Conservation (phyloP, 1,140 invertebrate genomes). For the Anthonomus grandis region DNA sequence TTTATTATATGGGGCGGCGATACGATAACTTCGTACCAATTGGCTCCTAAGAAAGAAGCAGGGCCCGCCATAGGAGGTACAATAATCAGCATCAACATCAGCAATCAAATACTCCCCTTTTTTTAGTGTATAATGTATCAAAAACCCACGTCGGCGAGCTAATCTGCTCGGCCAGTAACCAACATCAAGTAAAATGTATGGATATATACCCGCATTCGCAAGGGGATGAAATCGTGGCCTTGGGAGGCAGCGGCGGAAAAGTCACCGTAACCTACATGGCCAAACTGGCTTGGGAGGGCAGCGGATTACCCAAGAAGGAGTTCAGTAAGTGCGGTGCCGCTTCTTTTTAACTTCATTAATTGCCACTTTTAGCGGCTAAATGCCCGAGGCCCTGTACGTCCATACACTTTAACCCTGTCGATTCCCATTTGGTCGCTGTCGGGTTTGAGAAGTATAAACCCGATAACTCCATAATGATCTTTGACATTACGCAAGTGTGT, state of each 20-base stretch:
- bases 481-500: conserved; percentile 66
- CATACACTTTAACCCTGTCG: conserved; percentile 86
- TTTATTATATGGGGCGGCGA: conserved; percentile 86
- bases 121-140: conserved; percentile 64
- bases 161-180: conserved; percentile 62
- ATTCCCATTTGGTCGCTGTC: conserved; percentile 76
- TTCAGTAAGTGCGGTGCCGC: conserved; percentile 2
- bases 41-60: conserved; percentile 58
- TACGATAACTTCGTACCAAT: conserved; percentile 73
- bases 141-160: conserved; percentile 63
- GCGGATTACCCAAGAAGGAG: conserved; percentile 12
- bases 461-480: conserved; percentile 78
- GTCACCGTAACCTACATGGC: conserved; percentile 13
- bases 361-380: conserved; percentile 61
- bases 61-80: conserved; percentile 9
- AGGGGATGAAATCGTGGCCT: conserved; percentile 11
- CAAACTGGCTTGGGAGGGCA: conserved; percentile 12
- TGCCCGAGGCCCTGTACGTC: conserved; percentile 81
- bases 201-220: conserved; percentile 63
- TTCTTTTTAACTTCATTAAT: background rate
- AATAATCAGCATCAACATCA: background rate
- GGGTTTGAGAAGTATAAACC: conserved; percentile 83
- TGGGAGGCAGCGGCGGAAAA: conserved; percentile 13
- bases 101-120: background rate
- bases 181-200: conserved; percentile 71